Percentiles rank a stretch among this genome's conserved stretches.
These are phyloP conservation scores for Halcyon smyrnensis DNA, from an alignment of 2,797 vertebrate genomes.

Conservation along the genomic window DNA sequence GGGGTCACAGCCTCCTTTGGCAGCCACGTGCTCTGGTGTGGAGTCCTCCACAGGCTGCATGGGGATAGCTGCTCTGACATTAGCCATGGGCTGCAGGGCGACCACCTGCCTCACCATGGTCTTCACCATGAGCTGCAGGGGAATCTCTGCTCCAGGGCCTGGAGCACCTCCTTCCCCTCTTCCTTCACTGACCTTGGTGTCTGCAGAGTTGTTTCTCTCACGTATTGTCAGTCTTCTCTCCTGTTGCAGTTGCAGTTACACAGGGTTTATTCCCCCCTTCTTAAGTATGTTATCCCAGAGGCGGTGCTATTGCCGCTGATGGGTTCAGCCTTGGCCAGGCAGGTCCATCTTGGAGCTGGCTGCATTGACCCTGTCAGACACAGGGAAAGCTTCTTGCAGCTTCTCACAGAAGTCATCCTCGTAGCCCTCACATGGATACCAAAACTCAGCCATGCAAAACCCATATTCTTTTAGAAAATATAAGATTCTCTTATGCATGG, in stretches of 20 bases:
- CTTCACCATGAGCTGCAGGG: too few species aligned
- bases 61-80: background rate
- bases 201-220: background rate
- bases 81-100: too few species aligned
- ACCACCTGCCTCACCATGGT: background rate
- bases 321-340: background rate
- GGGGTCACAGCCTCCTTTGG: background rate
- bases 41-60: background rate
- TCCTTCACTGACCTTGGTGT: too few species aligned
- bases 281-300: background rate
- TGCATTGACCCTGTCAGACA: background rate
- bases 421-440: background rate
- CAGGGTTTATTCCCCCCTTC: background rate
- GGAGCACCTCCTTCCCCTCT: background rate
- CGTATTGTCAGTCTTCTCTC: background rate
- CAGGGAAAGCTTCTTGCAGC: too few species aligned
- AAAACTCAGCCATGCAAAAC: background rate
- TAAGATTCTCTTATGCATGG: background rate
- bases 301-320: fast-evolving
- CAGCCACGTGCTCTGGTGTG: background rate
- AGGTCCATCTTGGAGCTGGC: background rate
- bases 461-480: background rate
- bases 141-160: fast-evolving
- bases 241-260: background rate
- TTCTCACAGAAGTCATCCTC: background rate